Evolutionary conservation across 2,888 invertebrate genomes (phyloP), one percentile per base, ranked within the genome.

Genomic region (Hartigia nigra): DNA sequence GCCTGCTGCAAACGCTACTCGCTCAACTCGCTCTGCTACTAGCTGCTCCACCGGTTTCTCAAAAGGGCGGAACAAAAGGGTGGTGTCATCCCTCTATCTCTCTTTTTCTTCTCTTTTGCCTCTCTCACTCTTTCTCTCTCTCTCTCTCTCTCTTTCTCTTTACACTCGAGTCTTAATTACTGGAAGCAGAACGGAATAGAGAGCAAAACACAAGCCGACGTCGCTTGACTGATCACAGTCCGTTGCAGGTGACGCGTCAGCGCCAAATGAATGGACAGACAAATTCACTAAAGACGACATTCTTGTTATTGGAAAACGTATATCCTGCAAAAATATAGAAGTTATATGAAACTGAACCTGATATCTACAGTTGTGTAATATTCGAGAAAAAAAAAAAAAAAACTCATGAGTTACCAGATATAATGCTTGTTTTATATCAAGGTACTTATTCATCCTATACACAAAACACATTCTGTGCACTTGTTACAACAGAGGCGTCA

Each of bases 181-280:
- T 87, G 84, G 84, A 87, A 87, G 85, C 85, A 84, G 85, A 86
- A 86, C 86, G 86, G 81, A 85, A 87, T 87, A 84, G 86, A 86
- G 84, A 86, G 83, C 83, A 86, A 86, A 87, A 87, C 85, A 84
- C 84, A 84, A 85, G 84, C 84, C 84, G 86, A 86, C 85, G 84
- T 84, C 82, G 84, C 81, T 82, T 88, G 89, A 88, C 86, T 88
- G 88, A 88, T 88, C 87, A 88, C 84, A 82, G 84, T 82, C 81
- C 83, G 84, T 83, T 84, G 80, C 83, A 82, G 83, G 85, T 88
- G 88, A 88, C 87, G 55, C 55, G 84, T 82, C 83, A 84, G 85
- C 84, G 84, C 84, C 85, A 82, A 85, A 85, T 86, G 84, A 87
- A 87, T 86, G 39, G 34, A 37, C 23, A 70, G 55, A 55, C 55